Percentiles rank a stretch among this genome's conserved stretches.
These are phyloP conservation scores for Zaprionus obscuricornis DNA, from an alignment of 2,888 invertebrate genomes.

Conservation along the genomic window DNA sequence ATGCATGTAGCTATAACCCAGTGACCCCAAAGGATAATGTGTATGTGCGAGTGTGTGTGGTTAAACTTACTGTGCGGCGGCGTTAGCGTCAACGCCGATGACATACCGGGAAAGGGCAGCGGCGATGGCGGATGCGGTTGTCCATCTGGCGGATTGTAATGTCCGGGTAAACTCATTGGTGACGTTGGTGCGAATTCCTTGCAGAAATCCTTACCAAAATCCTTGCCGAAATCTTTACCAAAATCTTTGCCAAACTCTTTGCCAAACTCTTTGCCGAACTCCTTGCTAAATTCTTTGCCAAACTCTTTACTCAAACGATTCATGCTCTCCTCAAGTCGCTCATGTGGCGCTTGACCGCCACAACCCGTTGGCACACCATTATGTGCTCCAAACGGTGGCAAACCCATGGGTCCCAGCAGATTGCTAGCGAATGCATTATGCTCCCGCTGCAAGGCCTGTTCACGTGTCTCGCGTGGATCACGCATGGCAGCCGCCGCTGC, in stretches of 20 bases:
- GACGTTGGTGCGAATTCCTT: constrained; percentile 79
- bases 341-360: constrained; percentile 78
- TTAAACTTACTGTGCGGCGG: constrained; percentile 93
- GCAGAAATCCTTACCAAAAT: constrained; percentile 54
- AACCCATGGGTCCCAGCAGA: constrained; percentile 81
- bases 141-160: constrained; percentile 84
- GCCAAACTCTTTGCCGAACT: constrained; percentile 65
- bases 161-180: constrained; percentile 83
- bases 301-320: constrained; percentile 82
- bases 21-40: constrained; percentile 43
- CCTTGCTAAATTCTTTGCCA: no score
- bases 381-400: constrained; percentile 70
- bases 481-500: constrained; percentile 82
- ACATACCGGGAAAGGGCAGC: constrained; percentile 86
- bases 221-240: constrained; percentile 47
- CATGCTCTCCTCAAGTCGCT: constrained; percentile 82
- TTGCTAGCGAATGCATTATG: constrained; percentile 81
- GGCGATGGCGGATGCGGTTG: constrained; percentile 85
- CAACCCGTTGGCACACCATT: constrained; percentile 48
- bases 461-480: constrained; percentile 66
- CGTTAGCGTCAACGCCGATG: constrained; percentile 89
- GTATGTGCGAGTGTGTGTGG: no score
- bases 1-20: constrained; percentile 52
- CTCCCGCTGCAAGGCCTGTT: constrained; percentile 74
- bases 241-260: constrained; percentile 81